Percentiles rank a stretch among this genome's conserved stretches.
Conservation (phyloP, 2,113 vertebrate species). For the Brachirus orientalis region DNA sequence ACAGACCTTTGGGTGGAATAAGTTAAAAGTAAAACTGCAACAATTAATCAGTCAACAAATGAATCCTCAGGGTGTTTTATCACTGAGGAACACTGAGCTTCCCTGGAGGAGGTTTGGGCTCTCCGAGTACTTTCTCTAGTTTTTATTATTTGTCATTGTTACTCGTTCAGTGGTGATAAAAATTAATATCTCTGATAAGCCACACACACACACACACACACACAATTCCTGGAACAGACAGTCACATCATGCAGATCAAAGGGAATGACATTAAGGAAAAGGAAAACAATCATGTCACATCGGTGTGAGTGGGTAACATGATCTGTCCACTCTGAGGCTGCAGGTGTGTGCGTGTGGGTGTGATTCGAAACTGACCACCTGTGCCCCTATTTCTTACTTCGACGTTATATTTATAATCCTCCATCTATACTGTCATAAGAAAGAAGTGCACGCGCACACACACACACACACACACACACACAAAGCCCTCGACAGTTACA, state of each 20-base stretch:
- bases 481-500: no score
- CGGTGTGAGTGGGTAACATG: constrained; percentile 49
- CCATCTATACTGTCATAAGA: constrained; percentile 25
- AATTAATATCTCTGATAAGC: no score
- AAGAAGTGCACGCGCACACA: background rate
- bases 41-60: no score
- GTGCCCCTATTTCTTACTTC: constrained; percentile 8
- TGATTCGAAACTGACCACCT: constrained; percentile 22
- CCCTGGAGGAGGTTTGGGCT: no score
- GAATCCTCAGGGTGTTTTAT: no score
- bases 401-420: constrained; percentile 29
- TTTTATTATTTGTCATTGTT: no score
- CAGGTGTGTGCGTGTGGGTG: constrained; percentile 22
- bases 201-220: no score
- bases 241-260: constrained; percentile 55
- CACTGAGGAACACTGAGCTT: no score
- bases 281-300: constrained; percentile 63
- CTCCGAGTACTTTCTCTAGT: no score
- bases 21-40: no score
- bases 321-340: constrained; percentile 30
- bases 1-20: no score
- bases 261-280: constrained; percentile 62
- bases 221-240: constrained; percentile 59
- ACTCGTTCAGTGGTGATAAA: no score
- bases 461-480: background rate